Conservation (phyloP, 1,140 invertebrate species). For the Melanaphis sacchari region DNA sequence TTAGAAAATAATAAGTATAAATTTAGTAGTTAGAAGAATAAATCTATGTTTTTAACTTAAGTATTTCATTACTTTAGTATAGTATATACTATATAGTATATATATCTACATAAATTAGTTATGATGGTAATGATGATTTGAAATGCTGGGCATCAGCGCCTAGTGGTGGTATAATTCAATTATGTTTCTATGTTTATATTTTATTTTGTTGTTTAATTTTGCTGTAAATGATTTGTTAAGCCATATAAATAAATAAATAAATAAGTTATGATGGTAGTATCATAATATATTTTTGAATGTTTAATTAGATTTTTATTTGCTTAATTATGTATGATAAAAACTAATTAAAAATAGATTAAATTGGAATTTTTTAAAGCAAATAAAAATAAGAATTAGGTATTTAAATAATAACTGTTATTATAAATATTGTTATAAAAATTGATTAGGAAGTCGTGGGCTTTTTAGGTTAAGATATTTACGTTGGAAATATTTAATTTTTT, state of each 20-base stretch:
- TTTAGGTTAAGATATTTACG: background rate
- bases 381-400: background rate
- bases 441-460: background rate
- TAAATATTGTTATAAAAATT: background rate
- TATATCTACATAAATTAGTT: background rate
- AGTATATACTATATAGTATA: too few relatives aligned
- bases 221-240: too few relatives aligned
- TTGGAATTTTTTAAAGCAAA: background rate
- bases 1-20: too few relatives aligned
- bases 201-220: too few relatives aligned
- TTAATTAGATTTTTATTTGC: background rate
- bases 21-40: too few relatives aligned
- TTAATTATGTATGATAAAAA: background rate
- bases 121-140: too few relatives aligned
- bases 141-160: too few relatives aligned
- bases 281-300: background rate
- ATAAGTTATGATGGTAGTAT: background rate
- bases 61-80: too few relatives aligned
- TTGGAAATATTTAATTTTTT: background rate
- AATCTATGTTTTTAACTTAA: too few relatives aligned
- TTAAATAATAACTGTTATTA: background rate
- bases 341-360: background rate
- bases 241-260: too few relatives aligned
- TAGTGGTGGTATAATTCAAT: too few relatives aligned
- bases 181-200: too few relatives aligned